phyloP scores from a whole-genome alignment of 1,140 invertebrate genomes.

The Aricia agestis region DNA sequence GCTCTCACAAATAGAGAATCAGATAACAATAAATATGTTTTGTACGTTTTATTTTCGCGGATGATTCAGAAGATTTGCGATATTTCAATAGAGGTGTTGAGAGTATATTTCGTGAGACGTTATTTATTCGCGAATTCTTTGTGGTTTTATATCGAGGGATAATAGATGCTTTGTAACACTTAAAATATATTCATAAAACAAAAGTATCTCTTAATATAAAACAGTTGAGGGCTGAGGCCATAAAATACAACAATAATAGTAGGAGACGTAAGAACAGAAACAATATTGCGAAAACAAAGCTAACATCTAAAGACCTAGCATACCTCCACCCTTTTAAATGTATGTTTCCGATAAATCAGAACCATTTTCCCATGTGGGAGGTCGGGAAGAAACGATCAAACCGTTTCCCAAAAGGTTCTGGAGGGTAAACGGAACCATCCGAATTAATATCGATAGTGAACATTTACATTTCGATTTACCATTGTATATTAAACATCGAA shows the following conservation, averaged over 20 bases:
- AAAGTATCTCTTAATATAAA: neutral
- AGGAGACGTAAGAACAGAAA: too few species aligned
- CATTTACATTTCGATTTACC: slow-evolving; percentile 47
- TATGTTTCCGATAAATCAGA: slow-evolving; percentile 28
- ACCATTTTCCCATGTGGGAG: slow-evolving; percentile 28
- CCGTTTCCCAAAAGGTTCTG: slow-evolving; percentile 59
- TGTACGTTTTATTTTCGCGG: neutral
- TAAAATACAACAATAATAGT: too few species aligned
- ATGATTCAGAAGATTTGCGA: neutral
- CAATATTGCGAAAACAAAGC: too few species aligned
- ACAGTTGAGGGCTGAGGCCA: too few species aligned
- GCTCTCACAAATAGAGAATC: slow-evolving; percentile 8
- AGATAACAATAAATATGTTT: slow-evolving; percentile 2
- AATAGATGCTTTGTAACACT: neutral
- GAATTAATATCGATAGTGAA: slow-evolving; percentile 64
- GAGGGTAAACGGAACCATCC: slow-evolving; percentile 49
- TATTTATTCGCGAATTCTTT: neutral
- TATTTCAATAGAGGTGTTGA: neutral
- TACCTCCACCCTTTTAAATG: neutral
- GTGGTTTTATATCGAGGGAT: neutral
- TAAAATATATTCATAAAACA: neutral
- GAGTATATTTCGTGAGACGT: neutral
- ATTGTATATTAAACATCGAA: slow-evolving; percentile 18
- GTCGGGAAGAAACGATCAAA: slow-evolving; percentile 38
- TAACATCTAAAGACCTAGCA: neutral